Evolutionary conservation across 2,113 vertebrate genomes (phyloP).

Genomic region (Tamias sibiricus): DNA sequence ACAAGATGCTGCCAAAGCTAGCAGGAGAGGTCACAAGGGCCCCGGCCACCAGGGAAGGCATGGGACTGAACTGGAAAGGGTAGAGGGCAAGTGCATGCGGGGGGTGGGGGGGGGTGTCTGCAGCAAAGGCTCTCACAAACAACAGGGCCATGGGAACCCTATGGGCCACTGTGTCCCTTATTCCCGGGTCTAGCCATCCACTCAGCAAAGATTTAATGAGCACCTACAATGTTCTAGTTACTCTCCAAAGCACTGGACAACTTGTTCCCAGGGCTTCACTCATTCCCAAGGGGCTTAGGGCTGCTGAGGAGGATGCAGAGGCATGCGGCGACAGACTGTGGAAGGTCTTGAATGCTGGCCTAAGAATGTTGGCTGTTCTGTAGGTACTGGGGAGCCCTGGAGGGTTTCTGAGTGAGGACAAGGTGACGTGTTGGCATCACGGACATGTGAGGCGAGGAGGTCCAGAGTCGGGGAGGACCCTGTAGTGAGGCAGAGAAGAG

Average conservation of each 20-base stretch:
- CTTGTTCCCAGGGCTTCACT: too few relatives aligned
- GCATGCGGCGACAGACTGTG: background rate
- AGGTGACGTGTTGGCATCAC: background rate
- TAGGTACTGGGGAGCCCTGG: background rate
- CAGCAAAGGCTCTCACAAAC: background rate
- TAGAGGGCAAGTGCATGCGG: background rate
- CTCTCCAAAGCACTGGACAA: background rate
- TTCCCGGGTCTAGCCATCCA: background rate
- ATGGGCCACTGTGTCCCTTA: background rate
- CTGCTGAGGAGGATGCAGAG: background rate
- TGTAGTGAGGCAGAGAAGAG: background rate
- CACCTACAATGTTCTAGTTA: background rate
- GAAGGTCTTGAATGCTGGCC: background rate
- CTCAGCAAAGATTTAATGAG: background rate
- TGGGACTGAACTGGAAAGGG: background rate
- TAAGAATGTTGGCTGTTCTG: background rate
- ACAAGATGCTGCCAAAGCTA: background rate
- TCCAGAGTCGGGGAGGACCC: background rate
- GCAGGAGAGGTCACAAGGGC: background rate
- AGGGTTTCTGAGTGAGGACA: background rate
- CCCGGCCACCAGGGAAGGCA: background rate
- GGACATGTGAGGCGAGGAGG: background rate
- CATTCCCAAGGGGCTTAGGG: background rate
- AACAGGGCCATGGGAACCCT: rapidly evolving
- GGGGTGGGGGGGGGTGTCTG: background rate